These are phyloP conservation scores for Gymnopithys bicolor DNA, from an alignment of 2,797 vertebrate genomes.

Conservation along the genomic window DNA sequence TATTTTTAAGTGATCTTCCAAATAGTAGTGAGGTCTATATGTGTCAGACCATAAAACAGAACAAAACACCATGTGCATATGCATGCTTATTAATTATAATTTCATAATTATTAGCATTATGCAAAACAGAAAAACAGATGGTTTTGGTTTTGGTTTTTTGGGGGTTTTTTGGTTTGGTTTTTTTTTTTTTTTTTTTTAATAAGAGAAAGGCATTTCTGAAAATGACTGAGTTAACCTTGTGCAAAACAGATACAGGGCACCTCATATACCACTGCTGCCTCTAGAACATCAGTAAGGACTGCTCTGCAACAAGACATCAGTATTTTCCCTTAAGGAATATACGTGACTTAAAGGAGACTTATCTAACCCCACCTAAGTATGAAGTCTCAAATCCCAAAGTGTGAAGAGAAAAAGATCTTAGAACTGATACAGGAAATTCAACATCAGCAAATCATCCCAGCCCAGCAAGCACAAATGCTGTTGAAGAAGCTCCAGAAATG, in stretches of 20 bases:
- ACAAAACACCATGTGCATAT: constrained; percentile 30
- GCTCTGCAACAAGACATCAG: not conserved
- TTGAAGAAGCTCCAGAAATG: not conserved
- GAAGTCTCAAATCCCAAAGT: not conserved
- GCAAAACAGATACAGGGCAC: not conserved
- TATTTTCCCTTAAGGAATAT: not conserved
- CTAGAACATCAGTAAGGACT: not conserved
- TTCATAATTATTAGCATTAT: constrained; percentile 55
- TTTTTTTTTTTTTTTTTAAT: not conserved
- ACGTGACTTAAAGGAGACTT: not conserved
- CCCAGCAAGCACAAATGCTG: not conserved
- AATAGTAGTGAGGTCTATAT: constrained; percentile 7
- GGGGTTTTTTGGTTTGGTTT: not conserved
- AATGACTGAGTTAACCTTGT: not conserved
- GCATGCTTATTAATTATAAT: constrained; percentile 60
- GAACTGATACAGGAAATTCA: not conserved
- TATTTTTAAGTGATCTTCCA: constrained; percentile 55
- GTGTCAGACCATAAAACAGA: constrained; percentile 42
- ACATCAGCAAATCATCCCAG: not conserved
- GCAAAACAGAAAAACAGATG: constrained; percentile 55
- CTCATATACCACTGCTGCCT: not conserved
- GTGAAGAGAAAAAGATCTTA: not conserved
- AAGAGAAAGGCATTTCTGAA: not conserved
- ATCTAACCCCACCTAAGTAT: not conserved
- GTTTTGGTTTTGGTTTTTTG: not conserved